A percentile compares a stretch with the other conserved stretches of the same genome.
phyloP scores from a whole-genome alignment of 2,888 invertebrate species.

The Ornithoptera alexandrae region DNA sequence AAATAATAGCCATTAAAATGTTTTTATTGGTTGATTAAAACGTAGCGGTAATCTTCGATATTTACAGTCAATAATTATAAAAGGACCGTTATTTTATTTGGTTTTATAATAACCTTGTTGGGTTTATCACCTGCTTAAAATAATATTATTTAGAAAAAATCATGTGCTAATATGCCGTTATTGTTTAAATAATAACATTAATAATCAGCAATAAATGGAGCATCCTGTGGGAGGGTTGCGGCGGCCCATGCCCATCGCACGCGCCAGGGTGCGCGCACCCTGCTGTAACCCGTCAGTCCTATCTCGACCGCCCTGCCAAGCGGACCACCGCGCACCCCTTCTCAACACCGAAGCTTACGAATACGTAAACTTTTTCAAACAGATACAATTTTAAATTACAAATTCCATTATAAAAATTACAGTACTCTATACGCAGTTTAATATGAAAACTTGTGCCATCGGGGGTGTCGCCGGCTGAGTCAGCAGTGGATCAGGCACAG shows the following conservation, averaged over 20 bases:
- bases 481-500: conserved; percentile 66
- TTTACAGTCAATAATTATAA: background rate
- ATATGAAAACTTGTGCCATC: conserved; percentile 41
- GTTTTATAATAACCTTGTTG: background rate
- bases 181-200: conserved; percentile 22
- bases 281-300: conserved; percentile 59
- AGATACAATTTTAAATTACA: conserved; percentile 32
- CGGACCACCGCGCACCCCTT: conserved; percentile 73
- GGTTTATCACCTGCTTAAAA: background rate
- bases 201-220: conserved; percentile 32
- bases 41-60: background rate
- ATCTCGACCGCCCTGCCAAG: conserved; percentile 63
- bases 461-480: conserved; percentile 72
- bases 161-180: background rate
- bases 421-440: conserved; percentile 34
- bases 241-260: conserved; percentile 57
- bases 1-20: background rate
- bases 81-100: background rate
- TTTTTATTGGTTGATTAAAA: background rate
- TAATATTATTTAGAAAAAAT: background rate
- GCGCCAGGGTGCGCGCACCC: conserved; percentile 67
- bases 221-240: conserved; percentile 57
- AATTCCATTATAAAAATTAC: conserved; percentile 23
- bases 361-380: conserved; percentile 38
- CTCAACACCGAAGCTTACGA: conserved; percentile 34